A percentile compares a stretch with the other conserved stretches of the same genome.
phyloP scores from a whole-genome alignment of 2,797 vertebrate genomes.

The Sebastolobus alascanus region DNA sequence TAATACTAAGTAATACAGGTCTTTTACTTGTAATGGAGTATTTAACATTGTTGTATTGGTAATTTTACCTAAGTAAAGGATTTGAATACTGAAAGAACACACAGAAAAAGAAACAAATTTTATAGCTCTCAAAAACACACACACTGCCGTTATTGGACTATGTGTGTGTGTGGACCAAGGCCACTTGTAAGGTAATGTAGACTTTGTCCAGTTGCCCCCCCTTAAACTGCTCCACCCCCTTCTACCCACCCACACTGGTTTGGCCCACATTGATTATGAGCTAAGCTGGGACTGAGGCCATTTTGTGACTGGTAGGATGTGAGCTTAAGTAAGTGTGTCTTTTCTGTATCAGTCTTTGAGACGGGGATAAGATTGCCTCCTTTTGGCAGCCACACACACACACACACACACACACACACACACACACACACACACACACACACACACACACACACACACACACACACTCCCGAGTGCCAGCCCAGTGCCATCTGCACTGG shows the following conservation, averaged over 20 bases:
- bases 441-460: conserved; percentile 35
- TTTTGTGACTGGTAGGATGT: conserved; percentile 64
- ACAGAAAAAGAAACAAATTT: conserved; percentile 29
- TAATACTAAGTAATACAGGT: background rate
- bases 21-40: background rate
- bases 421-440: conserved; percentile 42
- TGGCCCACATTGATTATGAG: conserved; percentile 56
- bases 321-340: conserved; percentile 53
- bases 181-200: conserved; percentile 82
- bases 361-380: conserved; percentile 62
- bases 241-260: conserved; percentile 44
- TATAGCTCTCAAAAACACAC: conserved; percentile 44
- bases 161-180: conserved; percentile 79
- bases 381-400: conserved; percentile 43
- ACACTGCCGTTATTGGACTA: conserved; percentile 39
- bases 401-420: background rate
- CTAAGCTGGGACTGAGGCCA: conserved; percentile 62
- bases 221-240: conserved; percentile 64
- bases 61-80: background rate
- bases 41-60: background rate
- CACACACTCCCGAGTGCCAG: conserved; percentile 54
- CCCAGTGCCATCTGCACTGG: conserved; percentile 71
- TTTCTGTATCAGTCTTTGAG: conserved; percentile 57
- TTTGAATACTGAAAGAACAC: conserved; percentile 2
- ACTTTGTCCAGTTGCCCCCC: conserved; percentile 85